Base-by-base conservation (phyloP, 2,888 invertebrate genomes). In the Gnatocerus cornutus region DNA sequence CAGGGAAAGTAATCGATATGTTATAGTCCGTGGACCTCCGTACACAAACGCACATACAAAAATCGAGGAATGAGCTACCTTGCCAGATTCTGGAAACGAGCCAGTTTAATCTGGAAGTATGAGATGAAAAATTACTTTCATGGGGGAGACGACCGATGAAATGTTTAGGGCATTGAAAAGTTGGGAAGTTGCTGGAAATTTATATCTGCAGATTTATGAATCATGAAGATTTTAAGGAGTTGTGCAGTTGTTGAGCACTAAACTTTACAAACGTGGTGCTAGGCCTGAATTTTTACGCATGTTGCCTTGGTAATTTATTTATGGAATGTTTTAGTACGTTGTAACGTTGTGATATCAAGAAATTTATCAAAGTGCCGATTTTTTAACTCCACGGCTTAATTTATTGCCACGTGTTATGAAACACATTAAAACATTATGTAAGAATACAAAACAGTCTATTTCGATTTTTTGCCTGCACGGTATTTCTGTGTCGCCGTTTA, bases 1-100 rank as follows among this genome's bases (percentile, higher is more conserved):
- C 82, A 83, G 85, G 84, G 85, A 86, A 86, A 85, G 84, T 85
- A 87, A 87, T 88, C 87, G 87, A 88, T 88, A 87, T 87, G 85
- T 85, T 84, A 82, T 83, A 81, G 77, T 72, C 72, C 62, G 61
- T 70, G 73, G 69, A 71, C 69, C 70, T 69, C 65, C 39, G 45
- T 45, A 64, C 70, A 66, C 68, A 65, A 64, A 43, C 64, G 52
- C 46, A 62, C 45, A 43, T 39, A 62, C 48, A 62, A 62, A 62
- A 29, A 33, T 50, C 46, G 21, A 27, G 27, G 9, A 46, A 21
- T 16, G 46, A 46, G n/a, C 5, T 46, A 46, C 46, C 46, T 46
- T 46, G 1, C 9, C 6, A 8, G 46, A 55, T 56, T 56, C 27
- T 56, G 56, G 56, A 56, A 10, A 21, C 27, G 56, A 56, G 56